These are phyloP conservation scores for Drosophila seguyi DNA, from an alignment of 1,140 invertebrate species.

Conservation along the genomic window DNA sequence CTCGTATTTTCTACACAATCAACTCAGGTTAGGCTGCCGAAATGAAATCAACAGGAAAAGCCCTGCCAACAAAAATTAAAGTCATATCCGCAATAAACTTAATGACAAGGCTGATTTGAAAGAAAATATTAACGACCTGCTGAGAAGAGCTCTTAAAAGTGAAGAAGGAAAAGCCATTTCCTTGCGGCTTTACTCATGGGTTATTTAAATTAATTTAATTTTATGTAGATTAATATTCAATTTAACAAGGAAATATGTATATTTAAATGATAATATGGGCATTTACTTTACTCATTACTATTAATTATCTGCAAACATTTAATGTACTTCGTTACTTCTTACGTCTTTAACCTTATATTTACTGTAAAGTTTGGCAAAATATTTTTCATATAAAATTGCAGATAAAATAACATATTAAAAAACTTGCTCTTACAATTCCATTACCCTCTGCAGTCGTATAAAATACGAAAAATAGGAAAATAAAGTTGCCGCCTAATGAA, in stretches of 20 bases:
- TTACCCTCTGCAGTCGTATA: conserved; percentile 16
- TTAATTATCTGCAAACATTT: not conserved
- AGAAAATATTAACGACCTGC: not conserved
- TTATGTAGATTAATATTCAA: not conserved
- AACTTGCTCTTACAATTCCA: conserved; percentile 11
- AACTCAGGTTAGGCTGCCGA: conserved; percentile 57
- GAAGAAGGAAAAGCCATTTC: no score
- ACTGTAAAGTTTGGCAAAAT: not conserved
- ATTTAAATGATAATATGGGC: no score
- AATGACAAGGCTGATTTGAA: conserved; percentile 45
- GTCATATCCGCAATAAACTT: conserved; percentile 63
- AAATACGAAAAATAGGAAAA: conserved; percentile 26
- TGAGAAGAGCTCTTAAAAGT: not conserved
- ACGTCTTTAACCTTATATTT: not conserved
- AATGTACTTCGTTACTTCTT: not conserved
- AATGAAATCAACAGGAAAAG: conserved; percentile 69
- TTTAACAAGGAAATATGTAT: no score
- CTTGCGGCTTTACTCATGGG: not conserved
- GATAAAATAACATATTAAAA: not conserved
- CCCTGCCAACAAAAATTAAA: conserved; percentile 56
- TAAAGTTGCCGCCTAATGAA: conserved; percentile 69
- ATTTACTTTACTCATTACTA: no score
- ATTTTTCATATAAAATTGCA: no score
- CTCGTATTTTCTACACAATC: conserved; percentile 75
- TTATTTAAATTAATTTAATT: not conserved